phyloP scores from a whole-genome alignment of 2,113 vertebrate genomes.

The Caloenas nicobarica region DNA sequence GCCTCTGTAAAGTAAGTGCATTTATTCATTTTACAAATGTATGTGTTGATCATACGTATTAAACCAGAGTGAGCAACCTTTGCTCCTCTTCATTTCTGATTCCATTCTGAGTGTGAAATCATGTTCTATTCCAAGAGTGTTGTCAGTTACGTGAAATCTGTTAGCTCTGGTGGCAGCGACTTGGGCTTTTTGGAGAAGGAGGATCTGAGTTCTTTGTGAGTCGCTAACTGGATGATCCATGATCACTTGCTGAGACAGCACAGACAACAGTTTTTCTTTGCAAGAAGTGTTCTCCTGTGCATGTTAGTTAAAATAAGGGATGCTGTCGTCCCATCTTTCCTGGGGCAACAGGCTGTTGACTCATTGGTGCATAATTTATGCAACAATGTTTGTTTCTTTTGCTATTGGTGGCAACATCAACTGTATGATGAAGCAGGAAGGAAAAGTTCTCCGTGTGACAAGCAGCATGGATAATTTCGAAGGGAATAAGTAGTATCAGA shows the following conservation, averaged over 20 bases:
- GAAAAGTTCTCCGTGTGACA: background rate
- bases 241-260: background rate
- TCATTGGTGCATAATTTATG: background rate
- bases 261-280: background rate
- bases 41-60: background rate
- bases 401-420: background rate
- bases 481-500: background rate
- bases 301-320: background rate
- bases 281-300: background rate
- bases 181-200: background rate
- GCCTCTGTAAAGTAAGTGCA: background rate
- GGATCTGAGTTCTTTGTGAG: background rate
- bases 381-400: background rate
- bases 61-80: background rate
- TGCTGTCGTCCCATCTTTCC: background rate
- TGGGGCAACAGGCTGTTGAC: background rate
- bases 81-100: background rate
- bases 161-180: background rate
- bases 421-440: background rate
- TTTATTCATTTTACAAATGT: background rate
- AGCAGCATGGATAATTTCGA: background rate
- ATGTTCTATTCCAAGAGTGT: background rate
- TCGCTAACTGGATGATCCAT: background rate
- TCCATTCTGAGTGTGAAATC: background rate
- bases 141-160: background rate